Evolutionary conservation across 2,888 invertebrate genomes (phyloP), one percentile per base, ranked within the genome.

Genomic region (Dolomedes plantarius): DNA sequence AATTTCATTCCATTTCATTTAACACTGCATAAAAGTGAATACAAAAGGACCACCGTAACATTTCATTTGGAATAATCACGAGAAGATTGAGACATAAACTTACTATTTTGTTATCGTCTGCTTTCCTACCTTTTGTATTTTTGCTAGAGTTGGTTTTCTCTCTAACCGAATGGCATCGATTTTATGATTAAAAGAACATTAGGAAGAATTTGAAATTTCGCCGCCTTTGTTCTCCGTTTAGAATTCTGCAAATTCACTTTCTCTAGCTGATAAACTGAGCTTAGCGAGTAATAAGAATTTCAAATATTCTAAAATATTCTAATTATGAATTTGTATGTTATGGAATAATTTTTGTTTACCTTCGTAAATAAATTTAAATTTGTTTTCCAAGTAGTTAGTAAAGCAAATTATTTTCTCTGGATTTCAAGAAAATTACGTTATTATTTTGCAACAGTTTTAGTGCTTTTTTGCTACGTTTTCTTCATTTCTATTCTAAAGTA

Each of bases 131-230:
- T 56, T 56, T 56, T 56, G 56, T 56, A 56, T 11, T 56, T 56
- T 23, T 23, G 5, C 56, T 19, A 23, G 23, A 3, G 19, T 65
- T 29, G 65, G 65, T 72, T 82, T 75, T 75, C 75, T 71, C 65
- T 77, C 19, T 32, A 29, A 11, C 68, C 71, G 77, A 77, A 77
- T 78, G 78, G 74, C 85, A 86, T 86, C 79, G 85, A 86, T 86
- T 86, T 86, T 86, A 78, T 86, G 85, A 86, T 86, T 86, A 86
- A 86, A 86, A 86, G 78, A 79, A 86, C 85, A 86, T 86, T 86
- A 86, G 62, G 78, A 36, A 31, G 69, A 83, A 65, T 83, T 83
- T 64, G 65, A 77, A 65, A 23, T 82, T 69, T 56, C 62, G 13
- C 32, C 9, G 62, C 64, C 67, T 76, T 82, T 82, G 82, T 82